Conservation (phyloP, 2,113 vertebrate species). For the Athene cunicularia region DNA sequence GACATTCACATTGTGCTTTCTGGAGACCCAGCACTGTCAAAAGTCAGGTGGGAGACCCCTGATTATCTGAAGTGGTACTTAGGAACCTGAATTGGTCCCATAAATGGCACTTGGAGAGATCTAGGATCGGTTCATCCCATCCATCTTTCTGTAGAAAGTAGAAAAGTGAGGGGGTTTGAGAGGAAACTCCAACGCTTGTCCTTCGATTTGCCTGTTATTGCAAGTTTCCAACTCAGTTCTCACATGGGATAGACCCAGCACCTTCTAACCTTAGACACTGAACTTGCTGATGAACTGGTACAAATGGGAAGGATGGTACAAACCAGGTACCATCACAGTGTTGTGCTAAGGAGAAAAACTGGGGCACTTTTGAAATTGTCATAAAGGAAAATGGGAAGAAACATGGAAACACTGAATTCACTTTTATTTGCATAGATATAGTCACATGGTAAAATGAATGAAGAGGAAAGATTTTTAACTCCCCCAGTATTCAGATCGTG, state of each 20-base stretch:
- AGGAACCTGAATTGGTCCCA: not conserved
- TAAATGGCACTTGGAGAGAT: not conserved
- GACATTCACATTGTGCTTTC: not conserved
- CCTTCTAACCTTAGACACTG: not conserved
- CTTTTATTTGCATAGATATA: not conserved
- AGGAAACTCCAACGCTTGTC: not conserved
- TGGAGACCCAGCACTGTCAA: not conserved
- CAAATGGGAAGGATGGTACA: not conserved
- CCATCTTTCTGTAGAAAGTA: not conserved
- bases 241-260: rapidly evolving
- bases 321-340: not conserved
- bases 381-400: not conserved
- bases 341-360: not conserved
- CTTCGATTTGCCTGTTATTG: not conserved
- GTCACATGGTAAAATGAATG: not conserved
- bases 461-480: not conserved
- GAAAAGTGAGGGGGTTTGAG: not conserved
- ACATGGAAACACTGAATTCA: not conserved
- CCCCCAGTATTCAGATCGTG: not conserved
- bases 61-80: not conserved
- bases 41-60: not conserved
- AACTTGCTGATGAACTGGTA: not conserved
- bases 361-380: not conserved
- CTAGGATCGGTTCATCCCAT: not conserved
- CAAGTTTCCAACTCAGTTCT: not conserved